Percentiles rank a stretch among this genome's conserved stretches.
phyloP scores from a whole-genome alignment of 2,888 invertebrate species.

The Helleia helle region DNA sequence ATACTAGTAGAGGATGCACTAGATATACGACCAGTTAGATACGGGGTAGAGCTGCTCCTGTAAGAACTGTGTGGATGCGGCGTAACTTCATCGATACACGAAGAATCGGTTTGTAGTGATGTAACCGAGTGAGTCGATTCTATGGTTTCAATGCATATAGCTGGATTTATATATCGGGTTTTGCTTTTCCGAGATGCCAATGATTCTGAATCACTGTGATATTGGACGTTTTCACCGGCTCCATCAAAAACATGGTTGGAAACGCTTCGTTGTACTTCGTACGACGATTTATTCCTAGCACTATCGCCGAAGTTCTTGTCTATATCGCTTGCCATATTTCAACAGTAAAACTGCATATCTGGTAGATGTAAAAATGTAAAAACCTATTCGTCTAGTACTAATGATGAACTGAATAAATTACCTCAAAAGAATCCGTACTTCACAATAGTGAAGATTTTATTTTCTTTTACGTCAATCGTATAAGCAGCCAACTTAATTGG shows the following conservation, averaged over 20 bases:
- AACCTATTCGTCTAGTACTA: neutral
- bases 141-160: slow-evolving; percentile 73
- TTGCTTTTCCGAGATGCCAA: slow-evolving; percentile 49
- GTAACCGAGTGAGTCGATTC: slow-evolving; percentile 55
- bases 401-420: neutral
- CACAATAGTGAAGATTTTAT: neutral
- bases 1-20: slow-evolving; percentile 45
- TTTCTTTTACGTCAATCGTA: neutral
- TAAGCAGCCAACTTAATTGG: neutral
- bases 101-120: slow-evolving; percentile 45
- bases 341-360: slow-evolving; percentile 22
- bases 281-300: slow-evolving; percentile 33
- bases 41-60: slow-evolving; percentile 59
- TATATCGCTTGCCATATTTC: slow-evolving; percentile 40
- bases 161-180: slow-evolving; percentile 74
- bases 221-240: slow-evolving; percentile 58
- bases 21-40: slow-evolving; percentile 49
- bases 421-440: neutral
- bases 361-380: slow-evolving; percentile 11
- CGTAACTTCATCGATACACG: slow-evolving; percentile 46
- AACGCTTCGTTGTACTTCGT: slow-evolving; percentile 30
- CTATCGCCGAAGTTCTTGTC: slow-evolving; percentile 55
- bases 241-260: slow-evolving; percentile 59
- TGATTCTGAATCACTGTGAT: slow-evolving; percentile 60
- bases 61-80: slow-evolving; percentile 61